Conservation (phyloP, 2,113 vertebrate species). For the Macroglossus sobrinus region DNA sequence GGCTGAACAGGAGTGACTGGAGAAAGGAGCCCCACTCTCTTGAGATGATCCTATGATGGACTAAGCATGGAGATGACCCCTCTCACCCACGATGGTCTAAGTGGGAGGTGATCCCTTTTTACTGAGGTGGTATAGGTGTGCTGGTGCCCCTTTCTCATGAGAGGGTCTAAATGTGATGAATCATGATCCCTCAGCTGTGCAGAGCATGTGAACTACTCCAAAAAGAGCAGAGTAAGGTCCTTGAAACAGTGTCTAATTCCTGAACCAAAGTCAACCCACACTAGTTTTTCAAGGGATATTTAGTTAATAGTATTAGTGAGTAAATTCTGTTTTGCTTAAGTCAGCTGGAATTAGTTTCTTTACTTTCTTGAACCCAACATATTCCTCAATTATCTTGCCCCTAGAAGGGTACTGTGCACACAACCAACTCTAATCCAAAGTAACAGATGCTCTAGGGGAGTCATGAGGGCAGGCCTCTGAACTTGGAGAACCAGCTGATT, state of each 20-base stretch:
- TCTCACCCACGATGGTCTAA: neutral
- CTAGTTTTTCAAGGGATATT: neutral
- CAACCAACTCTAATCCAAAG: neutral
- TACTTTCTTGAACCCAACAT: neutral
- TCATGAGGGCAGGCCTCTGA: neutral
- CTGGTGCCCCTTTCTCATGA: neutral
- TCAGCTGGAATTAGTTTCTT: neutral
- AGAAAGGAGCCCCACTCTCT: neutral
- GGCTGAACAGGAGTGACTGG: neutral
- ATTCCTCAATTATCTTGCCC: neutral
- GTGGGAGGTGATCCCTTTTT: neutral
- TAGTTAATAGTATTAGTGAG: neutral
- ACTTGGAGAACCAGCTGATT: neutral
- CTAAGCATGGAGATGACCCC: neutral
- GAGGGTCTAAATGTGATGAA: neutral
- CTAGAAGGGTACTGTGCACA: neutral
- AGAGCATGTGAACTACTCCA: neutral
- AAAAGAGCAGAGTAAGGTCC: neutral
- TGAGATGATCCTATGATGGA: neutral
- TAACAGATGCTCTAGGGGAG: neutral
- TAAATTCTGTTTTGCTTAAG: neutral
- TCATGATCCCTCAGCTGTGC: neutral
- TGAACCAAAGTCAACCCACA: neutral
- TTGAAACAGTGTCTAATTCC: neutral
- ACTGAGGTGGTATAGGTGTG: neutral